phyloP scores from a whole-genome alignment of 2,888 invertebrate species.

The Spodoptera picta region DNA sequence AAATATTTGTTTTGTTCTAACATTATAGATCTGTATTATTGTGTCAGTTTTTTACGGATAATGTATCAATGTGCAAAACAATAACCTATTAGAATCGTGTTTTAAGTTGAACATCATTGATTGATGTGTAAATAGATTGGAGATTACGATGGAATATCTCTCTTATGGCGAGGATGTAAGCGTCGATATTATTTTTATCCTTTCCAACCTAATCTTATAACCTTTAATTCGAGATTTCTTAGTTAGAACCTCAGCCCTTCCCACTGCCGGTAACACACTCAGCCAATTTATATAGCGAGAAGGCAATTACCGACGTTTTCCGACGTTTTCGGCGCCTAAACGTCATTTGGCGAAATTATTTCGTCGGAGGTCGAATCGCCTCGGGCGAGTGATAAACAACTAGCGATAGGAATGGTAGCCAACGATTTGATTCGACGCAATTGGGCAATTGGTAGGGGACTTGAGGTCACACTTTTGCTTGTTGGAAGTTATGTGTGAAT shows the following conservation, averaged over 20 bases:
- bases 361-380: constrained; percentile 67
- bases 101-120: too few relatives aligned
- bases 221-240: constrained; percentile 51
- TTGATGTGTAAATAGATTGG: too few relatives aligned
- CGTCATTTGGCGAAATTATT: constrained; percentile 83
- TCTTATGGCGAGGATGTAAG: too few relatives aligned
- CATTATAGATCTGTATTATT: too few relatives aligned
- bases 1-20: too few relatives aligned
- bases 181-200: too few relatives aligned
- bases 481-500: constrained; percentile 18
- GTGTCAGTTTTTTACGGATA: too few relatives aligned
- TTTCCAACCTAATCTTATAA: not conserved
- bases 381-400: constrained; percentile 66
- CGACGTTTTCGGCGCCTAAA: constrained; percentile 79
- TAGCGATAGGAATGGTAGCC: constrained; percentile 51
- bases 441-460: constrained; percentile 55
- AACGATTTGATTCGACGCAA: constrained; percentile 50
- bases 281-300: constrained; percentile 84
- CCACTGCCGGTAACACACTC: constrained; percentile 80
- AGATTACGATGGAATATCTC: too few relatives aligned
- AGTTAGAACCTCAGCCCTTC: constrained; percentile 69
- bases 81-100: too few relatives aligned
- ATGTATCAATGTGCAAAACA: too few relatives aligned
- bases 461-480: constrained; percentile 24
- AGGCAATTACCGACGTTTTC: constrained; percentile 82